Conservation (phyloP, 2,888 invertebrate genomes). For the Lepidocyrtoides sp. region DNA sequence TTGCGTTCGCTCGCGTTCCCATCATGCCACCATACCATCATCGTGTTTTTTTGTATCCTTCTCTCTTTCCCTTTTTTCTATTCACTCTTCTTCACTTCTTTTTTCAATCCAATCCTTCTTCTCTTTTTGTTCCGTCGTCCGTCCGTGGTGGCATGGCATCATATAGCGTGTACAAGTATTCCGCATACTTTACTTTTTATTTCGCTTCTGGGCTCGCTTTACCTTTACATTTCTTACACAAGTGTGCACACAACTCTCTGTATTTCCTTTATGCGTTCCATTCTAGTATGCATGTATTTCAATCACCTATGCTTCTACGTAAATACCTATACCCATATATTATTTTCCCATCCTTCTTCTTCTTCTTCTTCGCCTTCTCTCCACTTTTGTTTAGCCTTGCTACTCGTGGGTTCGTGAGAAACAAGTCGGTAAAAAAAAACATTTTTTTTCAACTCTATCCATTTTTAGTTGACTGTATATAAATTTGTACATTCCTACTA, state of each 20-base stretch:
- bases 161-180: not conserved
- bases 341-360: not conserved
- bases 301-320: too few relatives aligned
- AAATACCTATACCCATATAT: not conserved
- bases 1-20: not conserved
- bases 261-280: not conserved
- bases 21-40: constrained; percentile 36
- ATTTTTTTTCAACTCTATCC: not conserved
- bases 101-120: constrained; percentile 42
- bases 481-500: too few relatives aligned
- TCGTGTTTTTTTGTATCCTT: constrained; percentile 6
- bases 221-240: constrained; percentile 15
- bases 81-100: constrained; percentile 22
- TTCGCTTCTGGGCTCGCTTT: constrained; percentile 28
- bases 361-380: not conserved
- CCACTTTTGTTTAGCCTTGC: not conserved
- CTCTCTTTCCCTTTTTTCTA: not conserved
- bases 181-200: constrained; percentile 13
- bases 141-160: not conserved
- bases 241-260: not conserved
- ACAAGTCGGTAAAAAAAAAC: not conserved
- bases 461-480: not conserved
- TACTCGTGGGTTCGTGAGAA: not conserved
- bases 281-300: too few relatives aligned
- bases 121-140: not conserved